Percentiles rank a stretch among this genome's conserved stretches.
Evolutionary conservation across 30 jellyfish, hydroid and myxozoan species (phyloP).

Genomic region (Catostylus mosaicus): DNA sequence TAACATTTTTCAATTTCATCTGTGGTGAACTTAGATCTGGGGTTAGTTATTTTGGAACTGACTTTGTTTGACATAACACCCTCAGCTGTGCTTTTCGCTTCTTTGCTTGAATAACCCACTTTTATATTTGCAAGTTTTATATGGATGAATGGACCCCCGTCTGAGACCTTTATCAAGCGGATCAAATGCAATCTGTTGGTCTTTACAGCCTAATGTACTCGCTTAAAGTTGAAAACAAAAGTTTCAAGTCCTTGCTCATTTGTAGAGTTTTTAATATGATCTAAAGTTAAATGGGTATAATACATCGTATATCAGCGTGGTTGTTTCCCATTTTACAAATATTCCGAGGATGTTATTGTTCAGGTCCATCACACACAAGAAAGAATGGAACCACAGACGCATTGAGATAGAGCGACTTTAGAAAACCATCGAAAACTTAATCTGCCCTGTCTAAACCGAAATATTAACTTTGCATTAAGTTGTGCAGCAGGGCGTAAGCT

Average conservation of each 20-base stretch:
- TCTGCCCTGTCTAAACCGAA: conserved; percentile 63
- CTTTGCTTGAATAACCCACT: not conserved
- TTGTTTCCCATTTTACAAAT: conserved; percentile 8
- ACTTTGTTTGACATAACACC: no score
- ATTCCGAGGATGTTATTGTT: conserved; percentile 41
- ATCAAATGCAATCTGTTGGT: conserved; percentile 34
- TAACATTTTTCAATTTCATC: no score
- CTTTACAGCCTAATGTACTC: conserved; percentile 15
- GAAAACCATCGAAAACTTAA: conserved; percentile 38
- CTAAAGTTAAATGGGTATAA: conserved; percentile 19
- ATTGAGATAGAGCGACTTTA: conserved; percentile 34
- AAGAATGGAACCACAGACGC: conserved; percentile 58
- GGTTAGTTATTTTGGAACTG: no score
- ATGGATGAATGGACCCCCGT: conserved; percentile 34
- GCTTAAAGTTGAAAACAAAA: conserved; percentile 22
- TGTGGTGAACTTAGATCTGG: no score
- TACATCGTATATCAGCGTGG: conserved; percentile 14
- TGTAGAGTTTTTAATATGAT: conserved; percentile 18
- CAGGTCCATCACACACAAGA: conserved; percentile 1
- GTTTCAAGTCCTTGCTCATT: conserved; percentile 14
- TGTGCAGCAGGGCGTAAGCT: conserved; percentile 40
- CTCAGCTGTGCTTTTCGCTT: not conserved
- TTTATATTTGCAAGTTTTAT: not conserved
- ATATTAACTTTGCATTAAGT: conserved; percentile 40
- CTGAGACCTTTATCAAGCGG: conserved; percentile 18